Evolutionary conservation across 2,888 invertebrate genomes (phyloP), one percentile per base, ranked within the genome.

Genomic region (Microplitis manilae): DNA sequence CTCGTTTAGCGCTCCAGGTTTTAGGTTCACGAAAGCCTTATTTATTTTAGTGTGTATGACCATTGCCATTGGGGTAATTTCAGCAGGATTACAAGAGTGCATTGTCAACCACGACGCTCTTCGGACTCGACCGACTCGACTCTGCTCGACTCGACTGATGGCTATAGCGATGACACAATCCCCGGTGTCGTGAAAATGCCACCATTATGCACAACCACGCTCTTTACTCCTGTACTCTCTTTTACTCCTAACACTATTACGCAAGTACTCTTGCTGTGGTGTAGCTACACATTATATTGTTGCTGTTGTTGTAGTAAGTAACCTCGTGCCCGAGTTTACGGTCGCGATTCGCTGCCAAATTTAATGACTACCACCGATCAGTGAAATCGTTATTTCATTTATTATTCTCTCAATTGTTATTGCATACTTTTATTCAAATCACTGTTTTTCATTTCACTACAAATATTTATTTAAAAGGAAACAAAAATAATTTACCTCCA

Each of bases 91-190:
- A 78, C 73, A 73, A 79, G 79, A 76, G 77, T 77, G 72, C 80
- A 81, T 83, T 83, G 73, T 81, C 79, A 81, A 80, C 81, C 81
- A 81, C 82, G 20, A 59, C 73, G 78, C 77, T 80, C 81, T 79
- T 77, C 75, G 80, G 77, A 67, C 78, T 77, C 50, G 13, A 50
- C 50, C 13, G 13, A 13, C 50, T 50, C 50, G 50, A 50, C 50
- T 50, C 9, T 30, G 30, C 30, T 30, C 30, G 30, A 30, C 30
- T 30, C 30, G 30, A 30, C 8, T 50, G 50, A 50, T 75, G 65
- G 65, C 65, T 65, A 17, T 30, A 30, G 38, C 85, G 84, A 84
- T 87, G 87, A 86, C 87, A 87, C 87, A 87, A 87, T 87, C 50
- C 50, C 50, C 50, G 50, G 50, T 50, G 50, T 50, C 86, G 84